Percentiles rank a stretch among this genome's conserved stretches.
Conservation (phyloP, 2,888 invertebrate species). For the Rambutsinella grinnellia region DNA sequence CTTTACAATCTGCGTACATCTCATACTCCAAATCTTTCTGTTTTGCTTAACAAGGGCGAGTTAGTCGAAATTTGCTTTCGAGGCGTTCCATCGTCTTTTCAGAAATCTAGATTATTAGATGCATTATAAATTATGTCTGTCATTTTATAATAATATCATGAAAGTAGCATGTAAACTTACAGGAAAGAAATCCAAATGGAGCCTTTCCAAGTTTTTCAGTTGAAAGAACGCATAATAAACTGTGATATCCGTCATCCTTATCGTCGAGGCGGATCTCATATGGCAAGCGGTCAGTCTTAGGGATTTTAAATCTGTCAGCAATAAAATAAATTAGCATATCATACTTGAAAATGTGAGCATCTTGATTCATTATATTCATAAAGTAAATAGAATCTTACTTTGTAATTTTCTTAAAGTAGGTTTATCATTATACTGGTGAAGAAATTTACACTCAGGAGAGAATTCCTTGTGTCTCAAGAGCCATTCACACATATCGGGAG, state of each 20-base stretch:
- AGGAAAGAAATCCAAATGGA: constrained; percentile 41
- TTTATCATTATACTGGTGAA: constrained; percentile 17
- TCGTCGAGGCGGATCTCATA: constrained; percentile 29
- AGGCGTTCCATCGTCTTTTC: constrained; percentile 14
- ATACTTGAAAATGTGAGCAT: no score
- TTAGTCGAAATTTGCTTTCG: constrained; percentile 13
- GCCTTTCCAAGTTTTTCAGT: constrained; percentile 28
- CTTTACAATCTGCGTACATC: no score
- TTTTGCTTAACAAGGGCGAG: constrained; percentile 20
- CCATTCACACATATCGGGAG: constrained; percentile 34
- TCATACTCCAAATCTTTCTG: no score
- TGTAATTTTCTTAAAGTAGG: constrained; percentile 23
- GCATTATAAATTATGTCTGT: neutral
- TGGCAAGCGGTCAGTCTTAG: constrained; percentile 32
- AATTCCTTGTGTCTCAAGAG: constrained; percentile 28
- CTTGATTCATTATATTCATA: neutral
- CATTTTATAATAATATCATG: neutral
- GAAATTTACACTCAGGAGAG: constrained; percentile 2
- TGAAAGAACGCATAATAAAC: constrained; percentile 31
- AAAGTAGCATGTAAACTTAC: constrained; percentile 4
- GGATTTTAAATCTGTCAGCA: constrained; percentile 27
- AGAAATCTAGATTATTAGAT: constrained; percentile 22
- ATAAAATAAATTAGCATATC: neutral
- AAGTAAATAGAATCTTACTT: constrained; percentile 14
- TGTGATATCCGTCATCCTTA: constrained; percentile 36